Evolutionary conservation across 2,888 invertebrate genomes (phyloP).

Genomic region (Trichogramma evanescens): DNA sequence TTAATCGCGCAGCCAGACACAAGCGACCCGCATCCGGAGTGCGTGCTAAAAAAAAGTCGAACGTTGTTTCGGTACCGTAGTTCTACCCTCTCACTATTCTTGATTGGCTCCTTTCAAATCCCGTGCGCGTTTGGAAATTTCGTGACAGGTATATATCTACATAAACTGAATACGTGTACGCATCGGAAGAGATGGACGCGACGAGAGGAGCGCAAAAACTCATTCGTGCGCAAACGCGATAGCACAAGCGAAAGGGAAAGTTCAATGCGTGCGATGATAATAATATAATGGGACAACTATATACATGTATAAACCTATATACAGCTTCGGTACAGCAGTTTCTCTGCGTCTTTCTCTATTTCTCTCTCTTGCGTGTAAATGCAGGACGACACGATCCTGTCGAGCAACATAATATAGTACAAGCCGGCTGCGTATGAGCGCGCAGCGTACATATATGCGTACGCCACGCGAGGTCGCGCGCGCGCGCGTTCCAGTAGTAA

Average conservation of each 20-base stretch:
- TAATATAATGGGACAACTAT: slow-evolving; percentile 7
- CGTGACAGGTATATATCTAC: too few relatives aligned
- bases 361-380: too few relatives aligned
- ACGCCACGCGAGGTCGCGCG: slow-evolving; percentile 22
- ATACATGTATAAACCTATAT: slow-evolving; percentile 1
- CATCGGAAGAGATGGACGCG: background rate
- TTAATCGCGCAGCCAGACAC: slow-evolving; percentile 11
- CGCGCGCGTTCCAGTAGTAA: slow-evolving; percentile 29
- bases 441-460: background rate
- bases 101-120: slow-evolving; percentile 14
- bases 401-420: too few relatives aligned
- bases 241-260: slow-evolving; percentile 6
- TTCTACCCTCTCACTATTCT: background rate
- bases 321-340: too few relatives aligned
- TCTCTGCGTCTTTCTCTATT: too few relatives aligned
- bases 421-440: too few relatives aligned
- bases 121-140: background rate
- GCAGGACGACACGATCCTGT: too few relatives aligned
- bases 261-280: too few relatives aligned
- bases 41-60: background rate
- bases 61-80: background rate
- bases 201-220: background rate
- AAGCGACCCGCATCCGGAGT: background rate
- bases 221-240: slow-evolving; percentile 14
- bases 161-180: background rate